phyloP scores from a whole-genome alignment of 1,140 invertebrate species.

The Branchinecta lynchi region DNA sequence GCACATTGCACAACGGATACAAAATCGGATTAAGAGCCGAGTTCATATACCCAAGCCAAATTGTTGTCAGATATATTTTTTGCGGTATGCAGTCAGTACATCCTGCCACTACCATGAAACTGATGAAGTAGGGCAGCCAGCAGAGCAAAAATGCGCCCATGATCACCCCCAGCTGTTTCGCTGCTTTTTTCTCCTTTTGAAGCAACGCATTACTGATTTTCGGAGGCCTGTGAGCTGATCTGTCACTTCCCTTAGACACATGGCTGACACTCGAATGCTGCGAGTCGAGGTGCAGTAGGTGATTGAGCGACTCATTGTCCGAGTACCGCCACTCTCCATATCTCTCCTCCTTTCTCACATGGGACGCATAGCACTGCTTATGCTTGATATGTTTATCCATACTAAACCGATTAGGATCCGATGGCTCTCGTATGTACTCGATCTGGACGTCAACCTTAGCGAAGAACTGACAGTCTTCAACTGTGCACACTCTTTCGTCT shows the following conservation, averaged over 20 bases:
- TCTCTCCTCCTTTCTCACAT: neutral
- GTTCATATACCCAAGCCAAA: slow-evolving; percentile 43
- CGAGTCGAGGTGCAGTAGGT: neutral
- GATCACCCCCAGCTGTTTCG: slow-evolving; percentile 45
- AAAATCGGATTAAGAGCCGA: slow-evolving; percentile 41
- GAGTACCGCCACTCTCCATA: neutral
- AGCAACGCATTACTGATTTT: slow-evolving; percentile 25
- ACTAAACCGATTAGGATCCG: neutral
- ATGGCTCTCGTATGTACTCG: neutral
- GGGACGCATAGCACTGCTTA: slow-evolving; percentile 4
- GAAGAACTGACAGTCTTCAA: slow-evolving; percentile 10
- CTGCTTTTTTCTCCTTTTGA: slow-evolving; percentile 44
- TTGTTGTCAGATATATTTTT: slow-evolving; percentile 33
- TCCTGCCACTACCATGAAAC: slow-evolving; percentile 45
- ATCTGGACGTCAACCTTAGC: neutral
- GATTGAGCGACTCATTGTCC: neutral
- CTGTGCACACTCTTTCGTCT: neutral
- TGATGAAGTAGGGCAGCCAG: slow-evolving; percentile 47
- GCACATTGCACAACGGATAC: slow-evolving; percentile 41
- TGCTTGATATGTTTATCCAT: neutral
- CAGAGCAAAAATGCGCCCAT: slow-evolving; percentile 47
- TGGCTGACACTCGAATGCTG: neutral
- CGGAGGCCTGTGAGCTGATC: neutral
- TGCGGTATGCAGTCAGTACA: slow-evolving; percentile 36
- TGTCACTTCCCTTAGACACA: slow-evolving; percentile 12